A percentile compares a stretch with the other conserved stretches of the same genome.
Conservation (phyloP, 2,888 invertebrate species). For the Limenitis camilla region DNA sequence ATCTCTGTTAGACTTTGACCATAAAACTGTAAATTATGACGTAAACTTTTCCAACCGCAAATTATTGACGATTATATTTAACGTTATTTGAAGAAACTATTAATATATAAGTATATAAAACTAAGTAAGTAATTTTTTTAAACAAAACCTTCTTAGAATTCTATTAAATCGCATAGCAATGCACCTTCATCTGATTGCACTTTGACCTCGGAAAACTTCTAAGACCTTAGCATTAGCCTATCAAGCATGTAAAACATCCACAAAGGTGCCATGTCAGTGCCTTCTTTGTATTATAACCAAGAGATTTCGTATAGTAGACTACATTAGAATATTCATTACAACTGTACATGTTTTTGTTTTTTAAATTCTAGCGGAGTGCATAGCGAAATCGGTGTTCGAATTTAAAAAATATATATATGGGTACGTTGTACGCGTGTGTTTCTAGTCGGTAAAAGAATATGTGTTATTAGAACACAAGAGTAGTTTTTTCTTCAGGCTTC, state of each 20-base stretch:
- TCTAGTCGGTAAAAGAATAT: not conserved
- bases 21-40: too few species aligned
- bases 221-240: conserved; percentile 2
- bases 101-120: too few species aligned
- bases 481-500: not conserved
- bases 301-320: conserved; percentile 10
- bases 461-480: not conserved
- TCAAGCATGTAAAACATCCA: conserved; percentile 7
- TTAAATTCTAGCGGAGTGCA: conserved; percentile 6
- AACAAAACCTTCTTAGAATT: not conserved
- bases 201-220: conserved; percentile 29
- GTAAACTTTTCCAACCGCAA: too few species aligned
- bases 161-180: not conserved
- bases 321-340: conserved; percentile 22
- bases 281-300: conserved; percentile 28
- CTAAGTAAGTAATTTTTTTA: not conserved
- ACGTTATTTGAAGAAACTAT: too few species aligned
- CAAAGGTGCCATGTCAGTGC: conserved; percentile 27
- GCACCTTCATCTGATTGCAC: conserved; percentile 25
- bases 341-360: conserved; percentile 16
- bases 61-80: too few species aligned
- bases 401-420: too few species aligned
- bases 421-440: too few species aligned
- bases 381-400: conserved; percentile 1
- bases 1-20: too few species aligned